Evolutionary conservation across 2,888 invertebrate genomes (phyloP).

Genomic region (Luperina testacea): DNA sequence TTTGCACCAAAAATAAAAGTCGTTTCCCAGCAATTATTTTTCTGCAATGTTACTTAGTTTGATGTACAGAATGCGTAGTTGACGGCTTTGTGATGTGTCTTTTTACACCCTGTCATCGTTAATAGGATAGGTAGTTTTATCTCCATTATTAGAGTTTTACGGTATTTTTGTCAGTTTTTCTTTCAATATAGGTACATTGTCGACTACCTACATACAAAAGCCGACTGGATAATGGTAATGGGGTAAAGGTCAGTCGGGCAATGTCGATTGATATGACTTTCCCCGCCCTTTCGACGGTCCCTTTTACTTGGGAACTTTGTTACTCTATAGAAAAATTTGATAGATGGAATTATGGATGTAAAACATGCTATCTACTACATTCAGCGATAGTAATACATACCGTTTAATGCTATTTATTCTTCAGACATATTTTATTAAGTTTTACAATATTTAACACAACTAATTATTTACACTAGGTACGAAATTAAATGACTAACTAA

Average conservation of each 20-base stretch:
- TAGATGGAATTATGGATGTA: background rate
- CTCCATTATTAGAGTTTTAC: background rate
- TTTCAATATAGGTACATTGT: constrained; percentile 28
- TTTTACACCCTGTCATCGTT: background rate
- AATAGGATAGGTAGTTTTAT: background rate
- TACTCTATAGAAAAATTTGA: constrained; percentile 14
- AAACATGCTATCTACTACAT: background rate
- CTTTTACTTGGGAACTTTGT: background rate
- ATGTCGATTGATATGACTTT: constrained; percentile 32
- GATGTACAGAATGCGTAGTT: background rate
- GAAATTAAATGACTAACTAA: no score
- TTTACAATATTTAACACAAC: background rate
- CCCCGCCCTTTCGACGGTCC: constrained; percentile 7
- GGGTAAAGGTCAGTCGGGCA: constrained; percentile 46
- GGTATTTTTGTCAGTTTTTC: constrained; percentile 22
- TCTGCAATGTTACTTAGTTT: background rate
- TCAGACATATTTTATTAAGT: background rate
- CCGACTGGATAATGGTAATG: constrained; percentile 23
- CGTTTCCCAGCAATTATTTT: background rate
- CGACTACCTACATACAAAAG: constrained; percentile 19
- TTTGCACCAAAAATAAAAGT: background rate
- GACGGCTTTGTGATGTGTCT: background rate
- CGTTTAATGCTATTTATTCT: background rate
- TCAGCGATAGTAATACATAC: background rate
- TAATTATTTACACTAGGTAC: background rate